Percentiles rank a stretch among this genome's conserved stretches.
Conservation (phyloP, 2,113 vertebrate genomes). For the Ovis canadensis region DNA sequence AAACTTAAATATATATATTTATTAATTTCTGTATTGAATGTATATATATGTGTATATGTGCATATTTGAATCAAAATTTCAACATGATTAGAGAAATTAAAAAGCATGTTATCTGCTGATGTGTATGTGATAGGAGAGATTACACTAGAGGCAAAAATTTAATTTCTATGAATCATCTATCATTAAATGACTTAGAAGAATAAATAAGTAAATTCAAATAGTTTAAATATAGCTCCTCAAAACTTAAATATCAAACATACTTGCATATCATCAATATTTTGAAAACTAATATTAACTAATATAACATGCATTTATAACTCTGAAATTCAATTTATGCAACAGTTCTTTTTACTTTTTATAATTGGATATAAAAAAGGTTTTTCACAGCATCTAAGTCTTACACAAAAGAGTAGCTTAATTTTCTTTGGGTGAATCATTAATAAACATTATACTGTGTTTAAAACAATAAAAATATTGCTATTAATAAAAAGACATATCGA, state of each 20-base stretch:
- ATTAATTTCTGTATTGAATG: background rate
- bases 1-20: background rate
- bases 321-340: slow-evolving; percentile 6
- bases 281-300: background rate
- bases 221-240: slow-evolving; percentile 79
- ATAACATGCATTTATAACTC: background rate
- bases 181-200: slow-evolving; percentile 70
- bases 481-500: slow-evolving; percentile 30
- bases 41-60: background rate
- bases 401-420: background rate
- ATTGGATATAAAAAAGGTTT: background rate
- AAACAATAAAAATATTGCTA: slow-evolving; percentile 42
- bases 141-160: slow-evolving; percentile 61
- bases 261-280: slow-evolving; percentile 61
- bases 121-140: slow-evolving; percentile 68
- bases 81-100: slow-evolving; percentile 69
- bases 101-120: slow-evolving; percentile 55
- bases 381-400: background rate
- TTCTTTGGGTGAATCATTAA: background rate
- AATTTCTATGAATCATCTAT: slow-evolving; percentile 76
- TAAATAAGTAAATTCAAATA: slow-evolving; percentile 72
- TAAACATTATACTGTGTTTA: background rate
- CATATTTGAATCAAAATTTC: background rate
- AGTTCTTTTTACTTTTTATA: background rate
- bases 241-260: slow-evolving; percentile 72